Evolutionary conservation across 2,888 invertebrate genomes (phyloP), one percentile per base, ranked within the genome.

Genomic region (Protophormia terraenovae): DNA sequence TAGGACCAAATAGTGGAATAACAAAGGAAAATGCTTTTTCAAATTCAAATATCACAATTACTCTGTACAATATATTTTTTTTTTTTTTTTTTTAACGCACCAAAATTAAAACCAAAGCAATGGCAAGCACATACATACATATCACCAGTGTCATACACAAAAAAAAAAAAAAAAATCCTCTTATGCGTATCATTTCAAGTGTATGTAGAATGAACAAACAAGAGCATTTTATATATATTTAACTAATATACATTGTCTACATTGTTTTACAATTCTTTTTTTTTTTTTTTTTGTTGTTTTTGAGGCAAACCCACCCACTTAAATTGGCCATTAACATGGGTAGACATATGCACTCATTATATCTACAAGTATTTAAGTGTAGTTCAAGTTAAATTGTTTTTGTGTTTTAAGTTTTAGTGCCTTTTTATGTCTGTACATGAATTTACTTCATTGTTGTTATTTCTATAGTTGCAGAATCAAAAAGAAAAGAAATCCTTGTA

Each of bases 281-380:
- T 2, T 35, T 62, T 60, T 45, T 19, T 29, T 50, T 2, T 35
- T 62, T 60, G 29, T 19, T 38, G n/a, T 72, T 69, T 41, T 58
- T 55, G n/a, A 16, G 58, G 58, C 58, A 73, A 73, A 47, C 50
- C 67, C 24, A n/a, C 62, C 2, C 60, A 73, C 69, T 73, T 67
- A 58, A 58, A 81, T 81, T 75, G 67, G 75, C 58, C 75, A 75
- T 62, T 35, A 67, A 67, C 38, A 66, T 81, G 45, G 47, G 35
- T 60, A 81, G 80, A 60, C 67, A 75, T 14, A 81, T 38, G 67
- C 60, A 62, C 75, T 81, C 50, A 60, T 50, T 53, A 75, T 41
- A 60, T 81, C 22, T 75, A 67, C 73, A 75, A 75, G 75, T 60
- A 32, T 67, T 69, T 75, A 69, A 81, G 75, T 75, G 67, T 38